Evolutionary conservation across 30 jellyfish, hydroid and myxozoan genomes (phyloP), one percentile per base, ranked within the genome.

Genomic region (Hydractinia echinata): DNA sequence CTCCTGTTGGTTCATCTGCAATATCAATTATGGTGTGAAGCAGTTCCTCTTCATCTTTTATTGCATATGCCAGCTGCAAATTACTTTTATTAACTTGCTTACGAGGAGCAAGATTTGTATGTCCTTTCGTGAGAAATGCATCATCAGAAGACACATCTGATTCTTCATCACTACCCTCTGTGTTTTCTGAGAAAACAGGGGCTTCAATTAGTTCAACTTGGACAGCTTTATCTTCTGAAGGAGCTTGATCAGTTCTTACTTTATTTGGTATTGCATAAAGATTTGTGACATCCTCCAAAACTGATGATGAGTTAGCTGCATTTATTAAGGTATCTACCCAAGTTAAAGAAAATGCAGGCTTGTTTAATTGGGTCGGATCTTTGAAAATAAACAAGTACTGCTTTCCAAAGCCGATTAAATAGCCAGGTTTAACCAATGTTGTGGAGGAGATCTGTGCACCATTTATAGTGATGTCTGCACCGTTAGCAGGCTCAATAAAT

Each of bases 401-500:
- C 16, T 67, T 66, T 18, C 98, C 98, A 79, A 87, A 54, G 4
- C 92, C 90, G 4, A 92, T 51, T 53, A 92, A 69, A 64, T 84
- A 90, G 2, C 98, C 98, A 15, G 98, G 98, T 30, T 68, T 55
- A 52, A 92, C 61, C 77, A 87, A 10, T 49, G 98, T 87, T n/a
- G 85, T 49, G 4, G 89, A 79, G 50, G 83, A 70, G 19, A 92
- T 84, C 16, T 53, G 83, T 5, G 72, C 80, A 18, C 96, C 96
- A 81, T 92, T 92, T 8, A 92, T 67, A 51, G 61, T 64, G 39
- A 92, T 84, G 30, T 61, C 82, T 8, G 96, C 88, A 52, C 81
- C 84, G 1, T 82, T 67, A 19, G 74, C 82, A 30, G 98, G 98
- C 70, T 92, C 98, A 51, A 92, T 71, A 68, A 87, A 83, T 7